These are phyloP conservation scores for Catajapyx aquilonaris DNA, from an alignment of 1,140 invertebrate genomes.

Conservation along the genomic window DNA sequence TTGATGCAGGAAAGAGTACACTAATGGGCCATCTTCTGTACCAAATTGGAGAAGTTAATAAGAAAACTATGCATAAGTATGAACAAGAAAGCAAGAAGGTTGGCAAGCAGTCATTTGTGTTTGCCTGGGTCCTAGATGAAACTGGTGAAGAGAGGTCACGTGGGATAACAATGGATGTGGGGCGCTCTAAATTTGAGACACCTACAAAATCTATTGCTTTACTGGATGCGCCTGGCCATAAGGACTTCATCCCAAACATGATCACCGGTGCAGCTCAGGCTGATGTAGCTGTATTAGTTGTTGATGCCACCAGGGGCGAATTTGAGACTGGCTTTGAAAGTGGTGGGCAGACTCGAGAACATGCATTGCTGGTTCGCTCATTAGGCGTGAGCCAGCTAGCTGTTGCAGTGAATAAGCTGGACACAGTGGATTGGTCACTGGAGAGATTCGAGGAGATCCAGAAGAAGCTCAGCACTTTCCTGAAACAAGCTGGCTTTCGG, in stretches of 20 bases:
- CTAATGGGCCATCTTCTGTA: constrained; percentile 88
- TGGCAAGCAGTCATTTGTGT: constrained; percentile 95
- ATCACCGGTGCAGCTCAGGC: constrained; percentile 93
- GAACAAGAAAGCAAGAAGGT: constrained; percentile 93
- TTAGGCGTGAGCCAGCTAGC: constrained; percentile 62
- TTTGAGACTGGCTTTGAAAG: constrained; percentile 97
- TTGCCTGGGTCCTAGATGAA: constrained; percentile 98
- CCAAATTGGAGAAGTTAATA: constrained; percentile 70
- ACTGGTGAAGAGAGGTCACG: constrained; percentile 86
- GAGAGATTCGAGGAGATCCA: constrained; percentile 71
- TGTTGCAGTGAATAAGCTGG: constrained; percentile 70
- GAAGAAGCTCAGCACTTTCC: constrained; percentile 61
- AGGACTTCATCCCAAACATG: constrained; percentile 99
- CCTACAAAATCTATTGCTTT: constrained; percentile 61
- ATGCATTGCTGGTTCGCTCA: constrained; percentile 79
- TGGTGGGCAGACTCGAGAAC: constrained; percentile 94
- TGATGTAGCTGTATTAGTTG: constrained; percentile 86
- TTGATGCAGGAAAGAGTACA: constrained; percentile 98
- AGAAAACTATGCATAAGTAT: constrained; percentile 88
- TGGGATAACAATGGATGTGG: constrained; percentile 95
- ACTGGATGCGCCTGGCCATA: constrained; percentile 93
- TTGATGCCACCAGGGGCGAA: constrained; percentile 87
- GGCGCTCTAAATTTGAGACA: constrained; percentile 83
- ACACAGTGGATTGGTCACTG: constrained; percentile 55
- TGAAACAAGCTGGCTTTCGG: constrained; percentile 88